Evolutionary conservation across 2,113 vertebrate genomes (phyloP).

Genomic region (Lepus timidus): DNA sequence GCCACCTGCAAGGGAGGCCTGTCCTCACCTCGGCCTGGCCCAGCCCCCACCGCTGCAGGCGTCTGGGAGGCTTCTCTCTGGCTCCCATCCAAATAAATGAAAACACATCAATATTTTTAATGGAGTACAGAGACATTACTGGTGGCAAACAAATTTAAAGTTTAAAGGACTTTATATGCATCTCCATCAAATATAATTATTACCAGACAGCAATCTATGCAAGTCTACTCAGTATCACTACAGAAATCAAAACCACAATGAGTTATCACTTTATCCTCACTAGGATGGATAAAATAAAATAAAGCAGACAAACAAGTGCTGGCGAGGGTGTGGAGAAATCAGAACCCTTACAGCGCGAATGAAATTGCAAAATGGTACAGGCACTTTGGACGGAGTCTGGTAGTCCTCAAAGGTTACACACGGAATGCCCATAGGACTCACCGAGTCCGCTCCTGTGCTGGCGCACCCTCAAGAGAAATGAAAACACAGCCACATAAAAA

Average conservation of each 20-base stretch:
- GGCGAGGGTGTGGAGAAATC: fast-evolving
- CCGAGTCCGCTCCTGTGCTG: not conserved
- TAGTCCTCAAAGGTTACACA: not conserved
- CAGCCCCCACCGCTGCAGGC: no score
- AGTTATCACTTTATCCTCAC: not conserved
- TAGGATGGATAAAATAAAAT: not conserved
- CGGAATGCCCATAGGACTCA: not conserved
- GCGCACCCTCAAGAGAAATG: not conserved
- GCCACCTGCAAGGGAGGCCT: no score
- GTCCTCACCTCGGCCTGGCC: no score
- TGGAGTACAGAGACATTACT: not conserved
- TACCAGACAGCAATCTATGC: not conserved
- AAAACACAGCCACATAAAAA: not conserved
- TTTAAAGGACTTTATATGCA: constrained; percentile 5
- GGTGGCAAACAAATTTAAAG: not conserved
- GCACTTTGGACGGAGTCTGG: not conserved
- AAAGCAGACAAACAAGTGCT: not conserved
- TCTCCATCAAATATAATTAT: not conserved
- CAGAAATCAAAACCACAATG: not conserved
- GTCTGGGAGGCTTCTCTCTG: no score
- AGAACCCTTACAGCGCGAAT: fast-evolving
- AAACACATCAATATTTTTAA: not conserved
- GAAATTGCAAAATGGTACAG: not conserved
- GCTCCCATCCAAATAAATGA: no score
- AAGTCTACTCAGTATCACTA: not conserved